Percentiles rank a stretch among this genome's conserved stretches.
These are phyloP conservation scores for Drosophila subobscura DNA, from an alignment of 1,140 invertebrate genomes.

Conservation along the genomic window DNA sequence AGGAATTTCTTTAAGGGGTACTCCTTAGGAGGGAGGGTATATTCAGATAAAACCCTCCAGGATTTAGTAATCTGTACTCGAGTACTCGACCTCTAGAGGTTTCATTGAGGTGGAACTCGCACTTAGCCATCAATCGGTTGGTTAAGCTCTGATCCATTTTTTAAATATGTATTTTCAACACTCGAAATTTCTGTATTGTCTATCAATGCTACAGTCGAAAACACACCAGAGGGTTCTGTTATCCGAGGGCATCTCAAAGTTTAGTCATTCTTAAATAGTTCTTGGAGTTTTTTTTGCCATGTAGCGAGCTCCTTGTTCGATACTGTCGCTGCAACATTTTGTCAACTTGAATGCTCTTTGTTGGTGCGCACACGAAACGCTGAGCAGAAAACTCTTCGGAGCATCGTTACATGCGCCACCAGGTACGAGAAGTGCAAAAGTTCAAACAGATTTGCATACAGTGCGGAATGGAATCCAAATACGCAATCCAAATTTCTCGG, in stretches of 20 bases:
- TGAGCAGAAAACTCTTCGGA: conserved; percentile 9
- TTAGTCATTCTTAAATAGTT: neutral
- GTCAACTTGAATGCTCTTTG: conserved; percentile 73
- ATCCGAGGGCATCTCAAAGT: conserved; percentile 17
- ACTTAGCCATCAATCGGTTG: too few relatives aligned
- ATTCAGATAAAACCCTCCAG: too few relatives aligned
- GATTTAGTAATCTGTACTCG: too few relatives aligned
- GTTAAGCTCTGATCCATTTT: too few relatives aligned
- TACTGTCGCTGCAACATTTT: conserved; percentile 61
- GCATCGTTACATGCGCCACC: conserved; percentile 21
- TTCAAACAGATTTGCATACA: conserved; percentile 53
- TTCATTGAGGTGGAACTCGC: too few relatives aligned
- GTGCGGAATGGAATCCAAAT: conserved; percentile 34
- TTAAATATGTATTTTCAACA: too few relatives aligned
- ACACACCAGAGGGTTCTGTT: too few relatives aligned
- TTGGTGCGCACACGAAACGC: conserved; percentile 36
- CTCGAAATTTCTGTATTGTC: too few relatives aligned
- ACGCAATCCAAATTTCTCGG: conserved; percentile 19
- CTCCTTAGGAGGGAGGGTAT: neutral
- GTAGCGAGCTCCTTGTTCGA: conserved; percentile 31
- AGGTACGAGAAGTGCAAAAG: conserved; percentile 58
- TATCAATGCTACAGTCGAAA: too few relatives aligned
- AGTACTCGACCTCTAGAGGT: too few relatives aligned
- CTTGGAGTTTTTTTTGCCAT: conserved; percentile 9
- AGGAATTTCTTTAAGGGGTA: conserved; percentile 11